Conservation (phyloP, 1,140 invertebrate genomes). For the Micrasema minimum region DNA sequence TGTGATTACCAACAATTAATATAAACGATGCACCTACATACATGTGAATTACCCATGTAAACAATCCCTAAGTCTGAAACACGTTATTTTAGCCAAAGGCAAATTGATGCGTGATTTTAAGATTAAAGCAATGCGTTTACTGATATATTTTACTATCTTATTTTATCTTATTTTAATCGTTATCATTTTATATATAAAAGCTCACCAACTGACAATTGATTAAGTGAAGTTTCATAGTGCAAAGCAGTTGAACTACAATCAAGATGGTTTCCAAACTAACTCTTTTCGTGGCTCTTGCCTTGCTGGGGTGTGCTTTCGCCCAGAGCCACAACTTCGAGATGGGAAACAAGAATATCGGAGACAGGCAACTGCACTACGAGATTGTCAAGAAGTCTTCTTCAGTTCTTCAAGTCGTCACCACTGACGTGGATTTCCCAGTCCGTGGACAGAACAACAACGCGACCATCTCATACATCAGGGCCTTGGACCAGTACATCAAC, state of each 20-base stretch:
- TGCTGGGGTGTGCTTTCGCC: slow-evolving; percentile 16
- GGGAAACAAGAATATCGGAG: slow-evolving; percentile 45
- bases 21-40: too few relatives aligned
- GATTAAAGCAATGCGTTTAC: too few relatives aligned
- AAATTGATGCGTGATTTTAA: too few relatives aligned
- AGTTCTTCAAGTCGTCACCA: slow-evolving; percentile 58
- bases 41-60: too few relatives aligned
- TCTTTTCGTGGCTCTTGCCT: slow-evolving; percentile 32
- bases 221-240: slow-evolving; percentile 1
- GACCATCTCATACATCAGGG: slow-evolving; percentile 64
- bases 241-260: not conserved
- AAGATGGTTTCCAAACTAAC: slow-evolving; percentile 42
- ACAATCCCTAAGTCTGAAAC: too few relatives aligned
- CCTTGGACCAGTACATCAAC: slow-evolving; percentile 63
- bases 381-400: slow-evolving; percentile 59
- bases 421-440: slow-evolving; percentile 55
- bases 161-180: too few relatives aligned
- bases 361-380: slow-evolving; percentile 56
- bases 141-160: too few relatives aligned
- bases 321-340: slow-evolving; percentile 49
- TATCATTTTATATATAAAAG: too few relatives aligned
- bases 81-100: too few relatives aligned
- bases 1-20: too few relatives aligned
- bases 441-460: slow-evolving; percentile 55
- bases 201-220: too few relatives aligned